Evolutionary conservation across 2,113 vertebrate species (phyloP).

Genomic region (Malurus melanocephalus): DNA sequence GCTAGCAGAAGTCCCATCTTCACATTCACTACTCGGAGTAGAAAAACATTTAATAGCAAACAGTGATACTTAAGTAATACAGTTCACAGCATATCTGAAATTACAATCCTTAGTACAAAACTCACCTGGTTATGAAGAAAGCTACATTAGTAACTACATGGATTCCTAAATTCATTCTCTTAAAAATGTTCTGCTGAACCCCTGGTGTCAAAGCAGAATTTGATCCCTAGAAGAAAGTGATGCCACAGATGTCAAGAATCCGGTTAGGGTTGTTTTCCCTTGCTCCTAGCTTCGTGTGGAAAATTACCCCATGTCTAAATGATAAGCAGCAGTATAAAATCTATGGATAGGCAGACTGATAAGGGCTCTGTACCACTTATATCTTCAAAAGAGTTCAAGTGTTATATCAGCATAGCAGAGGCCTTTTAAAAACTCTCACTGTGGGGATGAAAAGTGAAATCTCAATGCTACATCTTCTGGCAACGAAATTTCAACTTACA

Average conservation of each 20-base stretch:
- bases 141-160: background rate
- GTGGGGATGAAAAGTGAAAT: background rate
- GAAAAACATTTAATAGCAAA: background rate
- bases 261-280: background rate
- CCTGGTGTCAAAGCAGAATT: background rate
- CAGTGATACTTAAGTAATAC: background rate
- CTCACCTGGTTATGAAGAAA: background rate
- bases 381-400: background rate
- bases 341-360: background rate
- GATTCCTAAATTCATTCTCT: background rate
- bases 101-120: background rate
- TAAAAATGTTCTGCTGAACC: background rate
- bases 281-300: background rate
- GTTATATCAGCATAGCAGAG: background rate
- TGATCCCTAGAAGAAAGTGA: background rate
- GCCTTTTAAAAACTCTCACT: background rate
- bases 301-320: background rate
- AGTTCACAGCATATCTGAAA: background rate
- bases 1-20: background rate
- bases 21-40: background rate
- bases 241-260: background rate
- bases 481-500: background rate
- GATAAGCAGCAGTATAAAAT: background rate
- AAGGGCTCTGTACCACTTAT: background rate
- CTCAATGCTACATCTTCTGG: background rate